phyloP scores from a whole-genome alignment of 2,113 vertebrate genomes.

The Tapirus terrestris region DNA sequence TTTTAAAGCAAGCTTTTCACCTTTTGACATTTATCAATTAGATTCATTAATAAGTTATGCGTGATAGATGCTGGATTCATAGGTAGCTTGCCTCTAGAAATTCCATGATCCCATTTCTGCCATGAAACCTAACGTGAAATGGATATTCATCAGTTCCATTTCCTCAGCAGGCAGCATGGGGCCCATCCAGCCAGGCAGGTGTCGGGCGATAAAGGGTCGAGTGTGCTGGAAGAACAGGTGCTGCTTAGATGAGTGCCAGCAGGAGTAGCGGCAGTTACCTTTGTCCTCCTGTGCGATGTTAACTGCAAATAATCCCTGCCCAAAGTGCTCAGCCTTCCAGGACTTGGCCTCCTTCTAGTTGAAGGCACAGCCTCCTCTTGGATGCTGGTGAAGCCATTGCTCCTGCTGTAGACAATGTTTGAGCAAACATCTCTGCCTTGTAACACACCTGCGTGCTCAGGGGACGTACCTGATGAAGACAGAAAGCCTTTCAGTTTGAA shows the following conservation, averaged over 20 bases:
- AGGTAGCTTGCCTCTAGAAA: background rate
- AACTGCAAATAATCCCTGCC: conserved; percentile 37
- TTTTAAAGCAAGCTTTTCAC: background rate
- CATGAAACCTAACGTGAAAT: background rate
- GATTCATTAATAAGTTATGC: background rate
- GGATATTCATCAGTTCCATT: background rate
- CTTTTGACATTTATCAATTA: background rate
- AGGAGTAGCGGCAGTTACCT: background rate
- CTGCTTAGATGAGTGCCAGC: background rate
- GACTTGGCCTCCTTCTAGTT: background rate
- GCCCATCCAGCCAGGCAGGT: conserved; percentile 45
- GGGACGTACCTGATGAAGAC: background rate
- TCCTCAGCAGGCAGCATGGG: background rate
- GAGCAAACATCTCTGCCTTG: background rate
- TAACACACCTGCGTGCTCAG: background rate
- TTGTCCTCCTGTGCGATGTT: background rate
- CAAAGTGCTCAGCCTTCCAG: background rate
- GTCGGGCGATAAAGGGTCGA: background rate
- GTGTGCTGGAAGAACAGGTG: background rate
- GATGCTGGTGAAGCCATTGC: background rate
- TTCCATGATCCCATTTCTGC: background rate
- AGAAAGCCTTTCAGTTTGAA: background rate
- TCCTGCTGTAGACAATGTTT: background rate
- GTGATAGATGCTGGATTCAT: background rate
- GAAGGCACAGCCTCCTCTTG: background rate